Conservation (phyloP, 2,797 vertebrate genomes). For the Parauchenoglanis punctatus region DNA sequence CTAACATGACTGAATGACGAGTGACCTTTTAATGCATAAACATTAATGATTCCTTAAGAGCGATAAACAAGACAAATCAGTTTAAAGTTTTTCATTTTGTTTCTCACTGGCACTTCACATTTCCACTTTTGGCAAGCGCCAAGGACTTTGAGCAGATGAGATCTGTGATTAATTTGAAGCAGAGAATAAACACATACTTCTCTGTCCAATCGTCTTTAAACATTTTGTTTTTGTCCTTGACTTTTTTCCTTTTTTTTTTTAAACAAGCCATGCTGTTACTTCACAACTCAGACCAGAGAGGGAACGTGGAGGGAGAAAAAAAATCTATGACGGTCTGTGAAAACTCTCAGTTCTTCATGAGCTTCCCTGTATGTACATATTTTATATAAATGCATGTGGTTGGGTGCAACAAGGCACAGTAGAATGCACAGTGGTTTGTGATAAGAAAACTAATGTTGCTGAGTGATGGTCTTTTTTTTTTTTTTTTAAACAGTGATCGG, state of each 20-base stretch:
- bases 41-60: not conserved
- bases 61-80: not conserved
- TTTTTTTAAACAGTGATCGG: not conserved
- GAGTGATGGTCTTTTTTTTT: not conserved
- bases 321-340: not conserved
- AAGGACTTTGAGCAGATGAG: not conserved
- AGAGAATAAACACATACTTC: not conserved
- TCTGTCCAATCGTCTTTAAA: not conserved
- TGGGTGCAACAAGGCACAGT: not conserved
- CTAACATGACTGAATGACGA: not conserved
- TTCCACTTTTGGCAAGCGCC: not conserved
- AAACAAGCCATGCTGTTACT: not conserved
- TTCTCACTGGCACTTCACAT: not conserved
- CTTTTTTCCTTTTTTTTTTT: slow-evolving; percentile 1
- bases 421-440: not conserved
- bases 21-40: not conserved
- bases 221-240: not conserved
- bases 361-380: not conserved
- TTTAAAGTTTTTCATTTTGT: not conserved
- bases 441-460: not conserved
- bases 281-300: not conserved
- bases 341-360: not conserved
- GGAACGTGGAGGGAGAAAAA: not conserved
- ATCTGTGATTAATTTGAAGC: not conserved
- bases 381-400: not conserved